Base-by-base conservation (phyloP, 2,888 invertebrate species). In the Leptinotarsa juncta region DNA sequence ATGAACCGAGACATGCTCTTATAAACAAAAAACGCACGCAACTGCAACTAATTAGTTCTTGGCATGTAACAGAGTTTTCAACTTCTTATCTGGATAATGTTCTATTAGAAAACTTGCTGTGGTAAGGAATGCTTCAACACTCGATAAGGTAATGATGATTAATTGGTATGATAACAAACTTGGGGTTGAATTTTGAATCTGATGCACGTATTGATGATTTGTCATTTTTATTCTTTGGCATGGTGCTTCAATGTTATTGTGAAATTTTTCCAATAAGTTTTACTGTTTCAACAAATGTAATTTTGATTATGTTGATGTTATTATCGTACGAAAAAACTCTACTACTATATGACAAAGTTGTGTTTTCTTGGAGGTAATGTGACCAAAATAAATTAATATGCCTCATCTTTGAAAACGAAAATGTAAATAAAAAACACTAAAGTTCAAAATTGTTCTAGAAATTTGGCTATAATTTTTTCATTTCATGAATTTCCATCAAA, bases 71-170 rank as follows among this genome's bases (percentile, higher is more conserved):
- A 55, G 32, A 71, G 48, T 62, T 66, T 48, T 26, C 65, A 23
- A 51, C 23, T 57, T 57, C 70, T 62, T 62, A 70, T 62, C 62
- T 70, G 62, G 48, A 50, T 50, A 16, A 67, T 55, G 48, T 60
- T 66, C 70, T 42, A 68, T 66, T 66, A 73, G 65, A 66, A 73
- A 73, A 57, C 49, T 69, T 23, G 66, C 68, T 20, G 69, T 32
- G 55, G 65, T 49, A 57, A 62, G 66, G 48, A 70, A 48, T 15
- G 57, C 67, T 55, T 71, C 72, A 51, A 71, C 71, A 53, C 55
- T 73, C 60, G 73, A 70, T 73, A 73, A 65, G 32, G 55, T 73
- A 73, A 70, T 70, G 67, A 70, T 70, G 73, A 73, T 66, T 73
- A 73, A 73, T 73, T 57, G 66, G 49, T 15, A 32, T 32, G 7